Evolutionary conservation across 1,140 invertebrate genomes (phyloP).

Genomic region (Acromyrmex heyeri): DNA sequence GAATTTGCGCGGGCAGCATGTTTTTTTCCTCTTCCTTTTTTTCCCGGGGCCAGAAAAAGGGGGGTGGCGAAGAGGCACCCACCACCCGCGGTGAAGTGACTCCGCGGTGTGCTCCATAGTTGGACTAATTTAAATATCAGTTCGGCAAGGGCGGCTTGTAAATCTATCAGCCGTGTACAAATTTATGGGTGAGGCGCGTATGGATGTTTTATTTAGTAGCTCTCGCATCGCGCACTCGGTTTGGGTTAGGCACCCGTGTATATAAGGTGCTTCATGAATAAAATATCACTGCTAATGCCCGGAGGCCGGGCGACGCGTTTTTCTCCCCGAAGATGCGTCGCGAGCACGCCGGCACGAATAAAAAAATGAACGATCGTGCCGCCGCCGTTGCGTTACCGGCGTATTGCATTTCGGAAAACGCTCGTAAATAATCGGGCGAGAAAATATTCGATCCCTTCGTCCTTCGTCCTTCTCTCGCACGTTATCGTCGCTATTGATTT

Average conservation of each 20-base stretch:
- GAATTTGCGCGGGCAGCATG: slow-evolving; percentile 57
- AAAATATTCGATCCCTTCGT: slow-evolving; percentile 62
- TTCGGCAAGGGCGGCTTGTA: slow-evolving; percentile 85
- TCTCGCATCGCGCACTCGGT: slow-evolving; percentile 79
- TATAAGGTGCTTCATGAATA: slow-evolving; percentile 86
- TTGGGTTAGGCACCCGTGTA: slow-evolving; percentile 80
- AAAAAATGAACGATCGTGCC: slow-evolving; percentile 76
- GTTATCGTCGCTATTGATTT: slow-evolving; percentile 4
- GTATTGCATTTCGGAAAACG: slow-evolving; percentile 78
- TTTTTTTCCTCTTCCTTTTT: slow-evolving; percentile 46
- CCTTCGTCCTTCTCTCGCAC: neutral
- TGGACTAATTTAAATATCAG: slow-evolving; percentile 87
- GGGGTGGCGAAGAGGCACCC: slow-evolving; percentile 58
- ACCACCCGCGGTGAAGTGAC: slow-evolving; percentile 80
- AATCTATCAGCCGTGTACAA: slow-evolving; percentile 86
- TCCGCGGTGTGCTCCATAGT: slow-evolving; percentile 76
- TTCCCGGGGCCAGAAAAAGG: slow-evolving; percentile 29
- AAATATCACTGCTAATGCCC: slow-evolving; percentile 86
- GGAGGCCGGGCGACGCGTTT: slow-evolving; percentile 84
- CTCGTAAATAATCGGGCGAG: slow-evolving; percentile 80
- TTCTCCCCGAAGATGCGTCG: slow-evolving; percentile 81
- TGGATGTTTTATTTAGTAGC: slow-evolving; percentile 87
- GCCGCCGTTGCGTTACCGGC: slow-evolving; percentile 34
- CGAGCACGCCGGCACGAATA: slow-evolving; percentile 57
- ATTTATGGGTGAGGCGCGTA: slow-evolving; percentile 85